A percentile compares a stretch with the other conserved stretches of the same genome.
Evolutionary conservation across 2,113 vertebrate genomes (phyloP).

Genomic region (Macquaria ambigua): DNA sequence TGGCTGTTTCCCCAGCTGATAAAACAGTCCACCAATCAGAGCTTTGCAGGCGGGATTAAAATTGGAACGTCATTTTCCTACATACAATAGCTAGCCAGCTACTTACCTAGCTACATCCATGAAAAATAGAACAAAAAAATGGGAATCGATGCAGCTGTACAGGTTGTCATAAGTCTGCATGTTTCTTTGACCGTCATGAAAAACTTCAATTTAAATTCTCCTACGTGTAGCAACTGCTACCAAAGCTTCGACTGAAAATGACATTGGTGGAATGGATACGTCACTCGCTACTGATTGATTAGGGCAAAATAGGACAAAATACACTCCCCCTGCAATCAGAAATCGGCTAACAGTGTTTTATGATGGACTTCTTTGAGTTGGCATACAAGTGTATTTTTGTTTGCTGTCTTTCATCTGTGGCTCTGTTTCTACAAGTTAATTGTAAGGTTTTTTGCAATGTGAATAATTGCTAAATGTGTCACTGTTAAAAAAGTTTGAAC

Average conservation of each 20-base stretch:
- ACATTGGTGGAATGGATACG: neutral
- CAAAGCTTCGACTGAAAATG: neutral
- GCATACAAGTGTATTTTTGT: neutral
- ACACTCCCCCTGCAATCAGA: neutral
- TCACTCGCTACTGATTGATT: neutral
- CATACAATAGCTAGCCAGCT: no score
- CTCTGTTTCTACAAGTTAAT: neutral
- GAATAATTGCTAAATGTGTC: neutral
- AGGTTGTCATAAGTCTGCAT: neutral
- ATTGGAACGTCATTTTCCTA: neutral
- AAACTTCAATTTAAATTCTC: neutral
- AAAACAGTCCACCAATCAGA: neutral
- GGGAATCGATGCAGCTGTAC: neutral
- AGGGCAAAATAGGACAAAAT: neutral
- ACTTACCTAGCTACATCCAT: neutral
- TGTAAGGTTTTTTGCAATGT: neutral
- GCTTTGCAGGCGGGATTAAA: neutral
- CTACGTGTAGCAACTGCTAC: neutral
- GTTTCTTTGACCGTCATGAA: neutral
- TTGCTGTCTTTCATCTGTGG: neutral
- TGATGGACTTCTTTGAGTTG: neutral
- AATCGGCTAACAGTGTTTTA: neutral
- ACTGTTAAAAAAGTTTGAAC: neutral
- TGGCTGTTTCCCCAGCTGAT: neutral
- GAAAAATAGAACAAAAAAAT: neutral